These are phyloP conservation scores for Platysteira castanea DNA, from an alignment of 2,113 vertebrate species.

Conservation along the genomic window DNA sequence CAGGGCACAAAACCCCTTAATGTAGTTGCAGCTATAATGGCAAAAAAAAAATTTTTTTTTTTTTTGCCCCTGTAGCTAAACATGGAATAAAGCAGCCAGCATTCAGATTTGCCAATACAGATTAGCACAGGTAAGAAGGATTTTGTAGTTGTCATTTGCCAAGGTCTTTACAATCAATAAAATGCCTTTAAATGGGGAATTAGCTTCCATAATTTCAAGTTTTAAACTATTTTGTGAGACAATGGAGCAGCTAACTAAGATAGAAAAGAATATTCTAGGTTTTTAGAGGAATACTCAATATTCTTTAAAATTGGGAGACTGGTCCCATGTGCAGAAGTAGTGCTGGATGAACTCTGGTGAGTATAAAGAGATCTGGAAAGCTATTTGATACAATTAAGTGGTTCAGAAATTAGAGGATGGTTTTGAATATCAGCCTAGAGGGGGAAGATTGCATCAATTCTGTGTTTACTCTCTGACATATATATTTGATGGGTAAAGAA, in stretches of 20 bases:
- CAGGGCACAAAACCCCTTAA: not conserved
- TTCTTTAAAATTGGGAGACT: not conserved
- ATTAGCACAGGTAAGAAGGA: not conserved
- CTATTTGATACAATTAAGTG: not conserved
- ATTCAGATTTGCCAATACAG: not conserved
- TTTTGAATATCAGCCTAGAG: not conserved
- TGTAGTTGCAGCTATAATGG: not conserved
- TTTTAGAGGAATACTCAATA: not conserved
- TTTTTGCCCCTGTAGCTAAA: not conserved
- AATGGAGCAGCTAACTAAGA: not conserved
- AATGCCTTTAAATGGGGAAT: not conserved
- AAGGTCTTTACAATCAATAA: not conserved
- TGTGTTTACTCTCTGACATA: not conserved
- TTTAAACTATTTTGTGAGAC: not conserved
- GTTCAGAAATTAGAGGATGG: not conserved
- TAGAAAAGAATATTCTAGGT: not conserved
- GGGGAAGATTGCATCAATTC: not conserved
- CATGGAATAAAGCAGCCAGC: not conserved
- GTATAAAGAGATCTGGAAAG: not conserved
- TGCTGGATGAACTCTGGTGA: not conserved
- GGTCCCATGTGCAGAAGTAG: not conserved
- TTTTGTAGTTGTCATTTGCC: not conserved
- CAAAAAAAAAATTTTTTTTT: accelerated
- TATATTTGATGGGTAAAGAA: not conserved
- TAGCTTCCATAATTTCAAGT: not conserved